Percentiles rank a stretch among this genome's conserved stretches.
Conservation (phyloP, 1,140 invertebrate species). For the Chymomyza costata region DNA sequence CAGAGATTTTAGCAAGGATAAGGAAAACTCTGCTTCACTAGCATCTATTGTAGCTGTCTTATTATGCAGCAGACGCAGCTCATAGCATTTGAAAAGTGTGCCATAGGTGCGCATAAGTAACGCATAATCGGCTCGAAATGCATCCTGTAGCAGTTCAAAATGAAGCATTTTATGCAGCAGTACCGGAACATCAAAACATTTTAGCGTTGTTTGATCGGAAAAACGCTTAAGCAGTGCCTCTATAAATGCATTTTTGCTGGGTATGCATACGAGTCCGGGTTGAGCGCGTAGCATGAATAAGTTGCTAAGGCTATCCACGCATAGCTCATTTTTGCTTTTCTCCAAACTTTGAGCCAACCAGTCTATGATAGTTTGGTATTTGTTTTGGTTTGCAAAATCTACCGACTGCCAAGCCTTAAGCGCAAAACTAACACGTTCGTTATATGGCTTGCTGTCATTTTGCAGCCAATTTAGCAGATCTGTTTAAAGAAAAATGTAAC, state of each 20-base stretch:
- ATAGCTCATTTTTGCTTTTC: neutral
- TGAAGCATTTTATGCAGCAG: slow-evolving; percentile 34
- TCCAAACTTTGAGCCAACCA: slow-evolving; percentile 41
- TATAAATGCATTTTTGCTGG: slow-evolving; percentile 33
- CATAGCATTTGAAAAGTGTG: slow-evolving; percentile 42
- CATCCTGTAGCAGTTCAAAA: slow-evolving; percentile 57
- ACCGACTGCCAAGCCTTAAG: slow-evolving; percentile 64
- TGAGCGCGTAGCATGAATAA: slow-evolving; percentile 47
- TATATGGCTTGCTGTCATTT: slow-evolving; percentile 30
- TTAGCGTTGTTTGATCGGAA: neutral
- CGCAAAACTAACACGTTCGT: slow-evolving; percentile 54
- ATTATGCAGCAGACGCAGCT: slow-evolving; percentile 28
- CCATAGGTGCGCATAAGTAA: slow-evolving; percentile 33
- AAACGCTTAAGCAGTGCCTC: slow-evolving; percentile 7
- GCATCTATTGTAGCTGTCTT: neutral
- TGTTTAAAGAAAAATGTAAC: too few species aligned
- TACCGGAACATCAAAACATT: slow-evolving; percentile 1
- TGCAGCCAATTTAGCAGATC: slow-evolving; percentile 59
- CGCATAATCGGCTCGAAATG: slow-evolving; percentile 37
- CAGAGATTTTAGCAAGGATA: slow-evolving; percentile 40
- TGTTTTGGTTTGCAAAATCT: slow-evolving; percentile 55
- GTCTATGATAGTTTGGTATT: slow-evolving; percentile 57
- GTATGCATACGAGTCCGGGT: slow-evolving; percentile 41
- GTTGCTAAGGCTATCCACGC: slow-evolving; percentile 33
- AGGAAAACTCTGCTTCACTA: slow-evolving; percentile 40